Conservation (phyloP, 2,113 vertebrate species). For the Pyxicephalus adspersus region DNA sequence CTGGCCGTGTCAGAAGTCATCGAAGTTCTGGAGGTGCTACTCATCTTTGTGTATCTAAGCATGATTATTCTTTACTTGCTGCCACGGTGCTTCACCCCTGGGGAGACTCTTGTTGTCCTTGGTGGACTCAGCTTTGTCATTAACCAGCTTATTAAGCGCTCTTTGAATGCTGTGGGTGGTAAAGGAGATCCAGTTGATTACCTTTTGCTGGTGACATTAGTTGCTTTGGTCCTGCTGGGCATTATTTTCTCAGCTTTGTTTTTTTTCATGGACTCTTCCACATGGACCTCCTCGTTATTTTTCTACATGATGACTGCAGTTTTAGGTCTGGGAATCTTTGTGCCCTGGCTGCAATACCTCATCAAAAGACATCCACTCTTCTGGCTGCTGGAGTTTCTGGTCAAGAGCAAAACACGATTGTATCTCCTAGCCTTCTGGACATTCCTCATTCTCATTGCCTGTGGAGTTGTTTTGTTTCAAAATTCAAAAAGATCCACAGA, state of each 20-base stretch:
- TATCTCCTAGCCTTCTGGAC: constrained; percentile 87
- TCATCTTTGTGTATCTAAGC: constrained; percentile 97
- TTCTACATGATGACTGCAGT: constrained; percentile 94
- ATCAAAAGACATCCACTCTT: constrained; percentile 87
- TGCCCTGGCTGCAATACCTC: constrained; percentile 93
- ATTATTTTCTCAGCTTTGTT: constrained; percentile 90
- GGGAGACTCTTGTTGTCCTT: constrained; percentile 87
- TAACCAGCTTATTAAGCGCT: constrained; percentile 97
- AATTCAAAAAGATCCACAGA: constrained; percentile 79
- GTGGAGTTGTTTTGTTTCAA: constrained; percentile 87
- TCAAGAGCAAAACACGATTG: constrained; percentile 77
- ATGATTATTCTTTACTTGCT: constrained; percentile 91
- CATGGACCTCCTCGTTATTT: constrained; percentile 93
- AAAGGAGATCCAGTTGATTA: constrained; percentile 87
- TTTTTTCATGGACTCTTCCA: constrained; percentile 92
- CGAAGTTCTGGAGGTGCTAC: constrained; percentile 92
- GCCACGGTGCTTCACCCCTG: constrained; percentile 92
- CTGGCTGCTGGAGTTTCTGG: constrained; percentile 90
- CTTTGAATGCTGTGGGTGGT: constrained; percentile 78
- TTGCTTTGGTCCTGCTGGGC: constrained; percentile 86
- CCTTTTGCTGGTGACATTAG: constrained; percentile 85
- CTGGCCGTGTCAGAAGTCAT: constrained; percentile 93
- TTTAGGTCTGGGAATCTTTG: constrained; percentile 85
- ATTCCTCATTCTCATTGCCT: constrained; percentile 77
- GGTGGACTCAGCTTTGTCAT: constrained; percentile 89